Evolutionary conservation across 2,797 vertebrate species (phyloP).

Genomic region (Gymnocypris eckloni): DNA sequence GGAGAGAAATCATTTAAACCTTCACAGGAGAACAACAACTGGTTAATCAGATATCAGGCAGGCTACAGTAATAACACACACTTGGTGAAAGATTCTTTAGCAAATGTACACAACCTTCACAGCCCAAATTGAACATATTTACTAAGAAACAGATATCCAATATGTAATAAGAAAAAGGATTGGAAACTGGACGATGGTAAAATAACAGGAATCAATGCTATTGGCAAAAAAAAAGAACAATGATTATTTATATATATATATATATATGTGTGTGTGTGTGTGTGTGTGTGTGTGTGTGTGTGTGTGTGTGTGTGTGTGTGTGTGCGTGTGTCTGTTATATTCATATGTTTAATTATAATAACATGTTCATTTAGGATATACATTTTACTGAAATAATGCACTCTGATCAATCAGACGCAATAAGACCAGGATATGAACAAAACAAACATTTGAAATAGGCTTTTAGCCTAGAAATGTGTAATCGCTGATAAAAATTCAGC

Average conservation of each 20-base stretch:
- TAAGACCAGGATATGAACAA: no score
- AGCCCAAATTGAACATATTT: not conserved
- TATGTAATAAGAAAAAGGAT: not conserved
- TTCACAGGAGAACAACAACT: not conserved
- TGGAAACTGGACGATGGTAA: not conserved
- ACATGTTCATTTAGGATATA: no score
- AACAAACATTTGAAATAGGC: no score
- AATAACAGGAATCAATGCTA: not conserved
- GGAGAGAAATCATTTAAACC: constrained; percentile 27
- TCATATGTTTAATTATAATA: no score
- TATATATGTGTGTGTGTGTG: no score
- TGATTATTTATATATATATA: no score
- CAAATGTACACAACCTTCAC: not conserved
- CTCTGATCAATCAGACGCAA: no score
- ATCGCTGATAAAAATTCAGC: no score
- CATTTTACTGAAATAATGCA: no score
- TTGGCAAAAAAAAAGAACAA: not conserved
- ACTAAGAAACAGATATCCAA: not conserved
- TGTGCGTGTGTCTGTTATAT: not conserved
- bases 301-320: no score
- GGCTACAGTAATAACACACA: not conserved
- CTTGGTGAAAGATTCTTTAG: not conserved
- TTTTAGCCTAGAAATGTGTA: no score
- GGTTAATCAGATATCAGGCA: not conserved
- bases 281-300: no score